Evolutionary conservation across 2,113 vertebrate species (phyloP), one percentile per base, ranked within the genome.

Genomic region (Neomonachus schauinslandi): DNA sequence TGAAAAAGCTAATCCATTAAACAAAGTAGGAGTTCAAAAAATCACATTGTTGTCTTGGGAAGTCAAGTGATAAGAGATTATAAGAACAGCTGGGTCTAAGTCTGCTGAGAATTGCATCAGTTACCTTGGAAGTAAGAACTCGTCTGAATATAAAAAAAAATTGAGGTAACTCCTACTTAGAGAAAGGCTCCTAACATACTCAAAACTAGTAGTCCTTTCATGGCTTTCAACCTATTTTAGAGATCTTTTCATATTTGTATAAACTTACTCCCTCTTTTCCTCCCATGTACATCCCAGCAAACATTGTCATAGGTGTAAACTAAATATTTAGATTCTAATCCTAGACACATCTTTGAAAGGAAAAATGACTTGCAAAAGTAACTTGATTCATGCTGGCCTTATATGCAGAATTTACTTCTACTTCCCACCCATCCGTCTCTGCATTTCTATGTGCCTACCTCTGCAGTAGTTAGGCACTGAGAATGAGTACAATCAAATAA

Each of bases 321-420:
- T 83, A 92, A 89, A 55, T 97, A 36, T 91, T 95, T 97, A 96
- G 55, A 93, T 71, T 95, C 39, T 79, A 51, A 90, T 55, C 24
- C 59, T 49, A 81, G 63, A 53, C 26, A 74, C 57, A 8, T 93
- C 53, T 94, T 89, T 93, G 81, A 94, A 89, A 97, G 69, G 24
- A 86, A 71, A 79, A 81, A 76, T 76, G 5, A 26, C 89, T 94
- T 95, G 24, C 28, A 77, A 90, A 92, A 84, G 28, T 36, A 94
- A 82, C 9, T 87, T 36, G 15, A 67, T 87, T 88, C 31, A 65
- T 80, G 26, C 22, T 86, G 13, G 55, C 49, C 42, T 61, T 72
- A 4, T 77, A 42, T 89, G 16, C 36, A 82, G 82, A 96, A 97
- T 67, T 83, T 42, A 93, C 63, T 95, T 83, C 61, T 82, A 31